phyloP scores from a whole-genome alignment of 2,113 vertebrate genomes.

The Strix aluco region DNA sequence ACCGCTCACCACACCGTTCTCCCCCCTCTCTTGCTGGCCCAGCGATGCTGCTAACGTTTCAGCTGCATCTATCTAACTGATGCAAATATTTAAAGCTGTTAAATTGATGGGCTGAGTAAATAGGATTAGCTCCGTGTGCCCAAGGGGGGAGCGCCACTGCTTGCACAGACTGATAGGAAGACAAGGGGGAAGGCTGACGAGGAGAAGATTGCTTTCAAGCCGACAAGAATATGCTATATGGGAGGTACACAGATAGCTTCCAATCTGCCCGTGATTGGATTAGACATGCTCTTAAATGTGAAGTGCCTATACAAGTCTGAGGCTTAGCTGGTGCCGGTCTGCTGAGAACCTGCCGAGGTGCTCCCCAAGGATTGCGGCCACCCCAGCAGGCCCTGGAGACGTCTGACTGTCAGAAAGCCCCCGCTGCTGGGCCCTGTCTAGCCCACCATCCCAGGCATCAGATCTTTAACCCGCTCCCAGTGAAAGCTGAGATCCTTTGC shows the following conservation, averaged over 20 bases:
- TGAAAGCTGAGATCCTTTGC: constrained; percentile 66
- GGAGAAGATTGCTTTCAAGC: constrained; percentile 64
- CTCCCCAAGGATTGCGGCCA: constrained; percentile 56
- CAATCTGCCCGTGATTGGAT: constrained; percentile 81
- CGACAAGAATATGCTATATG: constrained; percentile 75
- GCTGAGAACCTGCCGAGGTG: constrained; percentile 71
- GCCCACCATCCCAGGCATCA: constrained; percentile 33
- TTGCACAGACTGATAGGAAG: constrained; percentile 70
- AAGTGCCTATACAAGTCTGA: constrained; percentile 73
- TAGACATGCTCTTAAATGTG: constrained; percentile 82
- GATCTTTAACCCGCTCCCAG: constrained; percentile 54
- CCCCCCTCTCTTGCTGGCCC: background rate
- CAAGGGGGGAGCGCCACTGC: constrained; percentile 58
- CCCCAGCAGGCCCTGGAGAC: constrained; percentile 66
- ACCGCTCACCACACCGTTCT: background rate
- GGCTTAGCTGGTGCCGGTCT: constrained; percentile 63
- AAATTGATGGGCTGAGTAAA: constrained; percentile 81
- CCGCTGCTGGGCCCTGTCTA: constrained; percentile 35
- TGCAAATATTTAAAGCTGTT: constrained; percentile 86
- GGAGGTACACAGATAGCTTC: constrained; percentile 79
- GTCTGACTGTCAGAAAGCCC: constrained; percentile 53
- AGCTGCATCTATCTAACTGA: constrained; percentile 61
- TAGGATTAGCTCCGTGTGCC: constrained; percentile 78
- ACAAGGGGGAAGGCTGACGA: constrained; percentile 63
- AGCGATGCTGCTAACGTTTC: constrained; percentile 8